Percentiles rank a stretch among this genome's conserved stretches.
Conservation (phyloP, 2,113 vertebrate species). For the Ibidorhyncha struthersii region DNA sequence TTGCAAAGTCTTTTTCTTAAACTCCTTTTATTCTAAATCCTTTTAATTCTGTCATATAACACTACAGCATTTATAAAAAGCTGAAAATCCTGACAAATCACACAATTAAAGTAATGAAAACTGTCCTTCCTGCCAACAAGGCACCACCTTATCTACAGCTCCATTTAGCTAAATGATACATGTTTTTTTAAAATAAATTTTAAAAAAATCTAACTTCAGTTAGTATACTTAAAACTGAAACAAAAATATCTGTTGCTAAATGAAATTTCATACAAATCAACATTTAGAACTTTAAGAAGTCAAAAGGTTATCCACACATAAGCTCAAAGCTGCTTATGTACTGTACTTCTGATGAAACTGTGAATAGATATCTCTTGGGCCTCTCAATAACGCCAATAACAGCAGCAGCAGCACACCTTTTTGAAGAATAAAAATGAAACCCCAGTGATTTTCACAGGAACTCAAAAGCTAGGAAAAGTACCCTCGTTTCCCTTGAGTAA, state of each 20-base stretch:
- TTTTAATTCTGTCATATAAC: slow-evolving; percentile 87
- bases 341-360: background rate
- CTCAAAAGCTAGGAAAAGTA: background rate
- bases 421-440: background rate
- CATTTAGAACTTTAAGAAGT: background rate
- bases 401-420: background rate
- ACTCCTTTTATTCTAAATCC: slow-evolving; percentile 83
- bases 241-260: background rate
- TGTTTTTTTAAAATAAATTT: background rate
- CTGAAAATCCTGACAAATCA: slow-evolving; percentile 86
- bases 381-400: background rate
- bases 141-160: slow-evolving; percentile 71
- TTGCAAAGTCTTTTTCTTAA: slow-evolving; percentile 83
- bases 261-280: slow-evolving; percentile 36
- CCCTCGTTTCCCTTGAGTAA: fast-evolving
- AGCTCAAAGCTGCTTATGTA: slow-evolving; percentile 7
- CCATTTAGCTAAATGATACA: slow-evolving; percentile 67
- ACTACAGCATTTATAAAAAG: slow-evolving; percentile 83
- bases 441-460: background rate
- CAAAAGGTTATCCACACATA: background rate
- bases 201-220: background rate
- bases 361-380: background rate
- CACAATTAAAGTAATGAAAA: slow-evolving; percentile 89
- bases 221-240: background rate
- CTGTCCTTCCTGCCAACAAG: slow-evolving; percentile 70